Base-by-base conservation (phyloP, 1,140 invertebrate species). In the Sycophila sp. region DNA sequence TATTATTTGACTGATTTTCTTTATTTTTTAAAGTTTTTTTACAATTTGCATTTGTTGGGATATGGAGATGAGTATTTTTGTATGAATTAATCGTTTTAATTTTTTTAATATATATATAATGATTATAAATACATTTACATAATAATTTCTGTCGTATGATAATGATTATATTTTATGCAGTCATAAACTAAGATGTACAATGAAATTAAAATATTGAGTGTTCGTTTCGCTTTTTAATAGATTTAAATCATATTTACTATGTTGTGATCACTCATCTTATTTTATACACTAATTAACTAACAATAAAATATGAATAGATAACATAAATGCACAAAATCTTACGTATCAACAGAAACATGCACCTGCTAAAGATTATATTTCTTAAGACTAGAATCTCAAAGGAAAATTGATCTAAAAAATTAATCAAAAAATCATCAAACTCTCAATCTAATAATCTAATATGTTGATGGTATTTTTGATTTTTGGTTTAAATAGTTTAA, bases 321-420 rank as follows among this genome's bases (percentile, higher is more conserved):
- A 15, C 15, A 42, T 42, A 42, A n/a, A n/a, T n/a, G n/a, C 40
- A 42, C 17, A 42, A 10, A 42, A 42, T 42, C 5, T 10, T 42
- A 10, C 4, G 19, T 6, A 49, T 49, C 45, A 19, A 22, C 19
- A 49, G 4, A 49, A 22, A 22, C 4, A 22, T 22, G 13, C 24
- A 28, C 19, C 28, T 53, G 49, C 26, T 53, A 53, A 26, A 53
- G 17, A 1, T 17, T 30, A 32, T 60, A 38, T 7, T 22, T 30
- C 5, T 24, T 60, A 26, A 45, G 22, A 64, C 62, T 64, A 64
- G 62, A 24, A 38, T 51, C 42, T 19, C 38, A 62, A 60, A 42
- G 59, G 42, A 47, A 64, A 22, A 36, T 64, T 64, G 62, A 51
- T 34, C 62, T 64, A n/a, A n/a, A n/a, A n/a, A n/a, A n/a, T n/a